Conservation (phyloP, 1,140 invertebrate genomes). For the Adoxophyes honmai region DNA sequence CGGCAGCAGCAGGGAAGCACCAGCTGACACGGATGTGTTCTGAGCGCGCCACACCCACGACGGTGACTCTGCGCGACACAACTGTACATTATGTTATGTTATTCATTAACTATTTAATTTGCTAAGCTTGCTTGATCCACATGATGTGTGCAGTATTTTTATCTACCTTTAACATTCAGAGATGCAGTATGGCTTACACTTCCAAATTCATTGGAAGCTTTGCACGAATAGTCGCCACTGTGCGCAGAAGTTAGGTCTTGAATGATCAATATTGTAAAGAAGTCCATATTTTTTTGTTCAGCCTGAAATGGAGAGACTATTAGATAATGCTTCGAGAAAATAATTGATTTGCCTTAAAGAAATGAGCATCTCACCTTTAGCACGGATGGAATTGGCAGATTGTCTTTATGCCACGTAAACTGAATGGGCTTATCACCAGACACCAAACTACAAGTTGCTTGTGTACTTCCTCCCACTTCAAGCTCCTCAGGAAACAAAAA, state of each 20-base stretch:
- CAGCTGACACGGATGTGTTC: conserved; percentile 67
- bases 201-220: conserved; percentile 85
- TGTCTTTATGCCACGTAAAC: conserved; percentile 69
- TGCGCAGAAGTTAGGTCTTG: conserved; percentile 87
- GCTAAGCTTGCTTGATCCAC: background rate
- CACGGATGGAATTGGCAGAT: conserved; percentile 61
- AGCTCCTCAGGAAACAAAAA: conserved; percentile 70
- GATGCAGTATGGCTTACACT: conserved; percentile 84
- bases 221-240: conserved; percentile 88
- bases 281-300: conserved; percentile 72
- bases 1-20: conserved; percentile 57
- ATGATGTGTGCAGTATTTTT: conserved; percentile 15
- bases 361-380: conserved; percentile 49
- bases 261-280: conserved; percentile 83
- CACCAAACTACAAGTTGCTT: conserved; percentile 67
- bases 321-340: background rate
- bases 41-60: conserved; percentile 67
- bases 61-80: conserved; percentile 56
- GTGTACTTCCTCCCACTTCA: conserved; percentile 69
- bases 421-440: conserved; percentile 72
- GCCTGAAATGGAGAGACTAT: conserved; percentile 35
- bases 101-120: conserved; percentile 24
- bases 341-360: background rate
- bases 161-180: conserved; percentile 88
- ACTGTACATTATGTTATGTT: conserved; percentile 65